Percentiles rank a stretch among this genome's conserved stretches.
These are phyloP conservation scores for Jordanella pulchra DNA, from an alignment of 2,797 vertebrate genomes.

Conservation along the genomic window DNA sequence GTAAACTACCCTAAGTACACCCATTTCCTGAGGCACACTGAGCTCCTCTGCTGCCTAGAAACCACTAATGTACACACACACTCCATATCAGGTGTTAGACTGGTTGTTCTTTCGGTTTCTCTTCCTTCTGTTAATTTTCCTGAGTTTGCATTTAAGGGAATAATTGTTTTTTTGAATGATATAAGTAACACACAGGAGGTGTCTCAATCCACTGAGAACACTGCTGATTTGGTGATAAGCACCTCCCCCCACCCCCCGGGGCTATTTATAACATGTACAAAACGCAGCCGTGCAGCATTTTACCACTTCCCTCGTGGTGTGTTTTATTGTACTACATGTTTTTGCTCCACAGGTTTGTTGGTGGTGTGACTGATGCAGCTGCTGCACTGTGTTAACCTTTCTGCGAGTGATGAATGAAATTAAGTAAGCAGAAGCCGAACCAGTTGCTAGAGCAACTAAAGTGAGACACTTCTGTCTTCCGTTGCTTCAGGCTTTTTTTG, in stretches of 20 bases:
- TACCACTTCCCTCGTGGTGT: slow-evolving; percentile 30
- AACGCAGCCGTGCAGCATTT: slow-evolving; percentile 12
- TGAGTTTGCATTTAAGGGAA: not conserved
- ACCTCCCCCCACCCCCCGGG: slow-evolving; percentile 20
- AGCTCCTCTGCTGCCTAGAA: not conserved
- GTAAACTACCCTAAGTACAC: slow-evolving; percentile 1
- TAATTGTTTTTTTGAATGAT: not conserved
- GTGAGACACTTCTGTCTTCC: slow-evolving; percentile 57
- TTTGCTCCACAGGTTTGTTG: slow-evolving; percentile 42
- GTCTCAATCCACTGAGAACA: not conserved
- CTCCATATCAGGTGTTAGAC: slow-evolving; percentile 3
- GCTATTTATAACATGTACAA: slow-evolving; percentile 29
- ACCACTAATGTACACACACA: not conserved
- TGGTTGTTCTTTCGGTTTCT: not conserved
- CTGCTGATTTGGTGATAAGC: not conserved
- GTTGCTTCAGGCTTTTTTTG: slow-evolving; percentile 53
- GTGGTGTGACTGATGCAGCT: slow-evolving; percentile 42
- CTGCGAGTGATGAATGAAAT: slow-evolving; percentile 51
- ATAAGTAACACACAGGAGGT: not conserved
- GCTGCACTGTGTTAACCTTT: slow-evolving; percentile 44
- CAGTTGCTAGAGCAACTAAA: slow-evolving; percentile 71
- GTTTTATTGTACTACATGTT: slow-evolving; percentile 10
- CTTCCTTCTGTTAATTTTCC: not conserved
- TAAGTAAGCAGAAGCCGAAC: slow-evolving; percentile 45
- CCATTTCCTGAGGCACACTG: slow-evolving; percentile 1